Base-by-base conservation (phyloP, 2,888 invertebrate species). In the Archaeoteleia sp. region DNA sequence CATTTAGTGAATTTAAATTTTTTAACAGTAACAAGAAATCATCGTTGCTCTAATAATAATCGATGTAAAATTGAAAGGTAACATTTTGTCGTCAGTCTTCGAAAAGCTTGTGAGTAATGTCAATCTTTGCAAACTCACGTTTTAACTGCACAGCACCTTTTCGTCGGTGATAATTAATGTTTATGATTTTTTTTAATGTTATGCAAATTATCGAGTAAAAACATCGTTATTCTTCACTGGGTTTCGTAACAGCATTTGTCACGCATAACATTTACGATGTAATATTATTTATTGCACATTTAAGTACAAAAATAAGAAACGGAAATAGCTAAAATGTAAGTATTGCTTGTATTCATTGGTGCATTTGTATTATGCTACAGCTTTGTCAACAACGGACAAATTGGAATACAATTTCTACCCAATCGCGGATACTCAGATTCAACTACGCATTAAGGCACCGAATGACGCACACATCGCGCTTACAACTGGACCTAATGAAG, bases 391-490 rank as follows among this genome's bases (percentile, higher is more conserved):
- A 68, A 91, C 91, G 78, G 94, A 95, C 82, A 91, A 91, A 83
- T 90, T 94, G 82, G 91, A 93, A 83, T 95, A 95, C 87, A 89
- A 90, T 70, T 95, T 94, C 88, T 91, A 91, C 79, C 94, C 94
- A 15, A 90, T 91, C 51, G 85, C 88, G 9, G 88, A 88, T 69
- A 91, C 92, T 1, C 90, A 90, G 46, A 87, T 93, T 48, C 91
- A 91, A 79, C 95, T 96, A 86, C 91, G 92, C 78, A 91, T 96
- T 2, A 91, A 92, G 69, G 90, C 95, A 0, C 79, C 90, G 0
- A 91, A 95, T 80, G 95, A 96, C 87, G 96, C 95, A 6, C 96
- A 96, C 82, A 79, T 96, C 74, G 94, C 94, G 0, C 89, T 96
- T 7, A 91, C 93, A 7, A 87, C 90, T 54, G 89, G 89, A 0